These are phyloP conservation scores for Nemotelus nigrinus DNA, from an alignment of 2,888 invertebrate genomes.

Conservation along the genomic window DNA sequence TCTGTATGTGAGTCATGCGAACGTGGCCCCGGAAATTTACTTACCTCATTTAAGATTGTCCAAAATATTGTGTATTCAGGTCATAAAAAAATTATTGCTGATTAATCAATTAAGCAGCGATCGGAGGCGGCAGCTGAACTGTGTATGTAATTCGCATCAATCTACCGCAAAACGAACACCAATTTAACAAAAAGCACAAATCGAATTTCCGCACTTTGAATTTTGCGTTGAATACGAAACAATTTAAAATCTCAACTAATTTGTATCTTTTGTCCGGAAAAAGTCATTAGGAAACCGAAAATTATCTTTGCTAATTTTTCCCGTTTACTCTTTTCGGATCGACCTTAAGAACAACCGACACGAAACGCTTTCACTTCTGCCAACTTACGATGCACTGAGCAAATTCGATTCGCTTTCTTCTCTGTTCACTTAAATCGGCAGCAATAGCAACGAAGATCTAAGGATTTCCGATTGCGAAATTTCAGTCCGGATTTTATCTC, in stretches of 20 bases:
- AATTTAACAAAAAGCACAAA: too few relatives aligned
- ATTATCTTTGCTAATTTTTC: too few relatives aligned
- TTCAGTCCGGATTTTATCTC: not conserved
- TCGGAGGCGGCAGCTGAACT: not conserved
- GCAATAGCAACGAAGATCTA: too few relatives aligned
- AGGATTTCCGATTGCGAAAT: too few relatives aligned
- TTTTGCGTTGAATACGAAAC: too few relatives aligned
- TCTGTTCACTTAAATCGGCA: too few relatives aligned
- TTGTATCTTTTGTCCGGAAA: too few relatives aligned
- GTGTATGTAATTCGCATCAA: too few relatives aligned
- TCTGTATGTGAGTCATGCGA: constrained; percentile 27
- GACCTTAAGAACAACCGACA: constrained; percentile 9
- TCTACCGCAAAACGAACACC: too few relatives aligned
- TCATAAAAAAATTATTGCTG: constrained; percentile 3
- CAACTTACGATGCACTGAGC: not conserved
- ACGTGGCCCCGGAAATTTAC: constrained; percentile 32
- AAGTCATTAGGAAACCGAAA: too few relatives aligned
- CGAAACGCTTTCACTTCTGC: constrained; percentile 28
- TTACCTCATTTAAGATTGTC: constrained; percentile 44
- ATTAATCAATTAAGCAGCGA: not conserved
- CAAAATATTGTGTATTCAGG: constrained; percentile 29
- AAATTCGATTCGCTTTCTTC: not conserved
- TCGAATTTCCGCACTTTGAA: too few relatives aligned
- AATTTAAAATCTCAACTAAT: too few relatives aligned
- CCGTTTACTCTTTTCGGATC: not conserved